These are phyloP conservation scores for Pheosia gnoma DNA, from an alignment of 2,888 invertebrate species.

Conservation along the genomic window DNA sequence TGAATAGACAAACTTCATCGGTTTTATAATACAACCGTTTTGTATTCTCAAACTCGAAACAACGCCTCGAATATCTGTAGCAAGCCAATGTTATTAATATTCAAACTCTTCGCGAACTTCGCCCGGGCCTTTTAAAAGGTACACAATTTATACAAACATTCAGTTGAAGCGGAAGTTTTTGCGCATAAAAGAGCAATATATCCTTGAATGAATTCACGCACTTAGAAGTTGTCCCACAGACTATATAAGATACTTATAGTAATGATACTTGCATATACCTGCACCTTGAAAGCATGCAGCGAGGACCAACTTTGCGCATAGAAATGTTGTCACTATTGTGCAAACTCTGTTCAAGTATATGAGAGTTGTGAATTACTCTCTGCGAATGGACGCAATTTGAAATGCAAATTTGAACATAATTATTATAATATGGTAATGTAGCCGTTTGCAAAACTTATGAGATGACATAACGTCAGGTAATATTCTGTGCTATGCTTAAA, in stretches of 20 bases:
- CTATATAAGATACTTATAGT: no score
- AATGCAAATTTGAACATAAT: no score
- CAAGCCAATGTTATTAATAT: conserved; percentile 27
- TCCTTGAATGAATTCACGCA: conserved; percentile 8
- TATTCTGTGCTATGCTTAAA: no score
- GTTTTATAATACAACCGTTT: neutral
- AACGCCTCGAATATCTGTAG: conserved; percentile 12
- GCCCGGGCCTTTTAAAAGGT: conserved; percentile 19
- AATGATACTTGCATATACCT: conserved; percentile 35
- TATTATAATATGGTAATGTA: no score
- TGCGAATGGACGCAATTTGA: no score
- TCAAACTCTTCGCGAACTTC: conserved; percentile 26
- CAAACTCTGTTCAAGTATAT: neutral
- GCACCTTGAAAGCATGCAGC: conserved; percentile 16
- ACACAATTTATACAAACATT: conserved; percentile 22
- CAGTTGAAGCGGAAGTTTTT: conserved; percentile 10
- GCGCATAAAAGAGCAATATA: conserved; percentile 6
- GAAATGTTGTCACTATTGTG: neutral
- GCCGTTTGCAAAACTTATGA: no score
- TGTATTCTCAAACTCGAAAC: conserved; percentile 11
- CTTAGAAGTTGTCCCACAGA: no score
- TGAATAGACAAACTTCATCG: no score
- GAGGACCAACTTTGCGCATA: conserved; percentile 46
- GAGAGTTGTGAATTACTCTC: no score
- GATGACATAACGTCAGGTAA: no score